Evolutionary conservation across 2,113 vertebrate genomes (phyloP), one percentile per base, ranked within the genome.

Genomic region (Hepsetus odoe): DNA sequence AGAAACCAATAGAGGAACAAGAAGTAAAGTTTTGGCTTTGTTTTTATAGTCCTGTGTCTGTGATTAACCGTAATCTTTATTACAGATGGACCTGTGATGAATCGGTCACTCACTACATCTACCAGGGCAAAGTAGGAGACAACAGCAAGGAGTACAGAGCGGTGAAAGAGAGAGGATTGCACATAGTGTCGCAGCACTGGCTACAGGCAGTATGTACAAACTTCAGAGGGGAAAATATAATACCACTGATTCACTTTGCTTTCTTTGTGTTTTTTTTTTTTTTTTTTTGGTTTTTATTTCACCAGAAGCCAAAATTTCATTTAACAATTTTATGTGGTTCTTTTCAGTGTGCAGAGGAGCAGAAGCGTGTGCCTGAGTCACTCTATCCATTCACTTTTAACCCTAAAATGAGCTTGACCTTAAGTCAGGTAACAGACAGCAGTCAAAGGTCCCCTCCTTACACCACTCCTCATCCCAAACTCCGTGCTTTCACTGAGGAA

Each of bases 341-440:
- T 83, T 30, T 90, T 9, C 86, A 99, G 98, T 96, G 97, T 88
- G 96, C 96, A 22, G 94, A 92, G 59, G 95, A 97, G 77, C 90
- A 90, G 85, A 96, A 85, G 66, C 89, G 78, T 4, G 94, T 99
- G 80, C 85, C 96, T 0, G 98, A 99, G 88, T 95, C 95, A 80
- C 93, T 98, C 4, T 99, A 96, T 82, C 97, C 97, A 62, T 96
- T 97, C 87, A 98, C 95, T 56, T 98, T 96, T 55, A 99, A 99
- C 88, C 98, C 98, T 76, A 98, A 99, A 91, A 98, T 98, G 97
- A 99, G 96, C 86, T 87, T 99, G 74, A 95, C 94, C 80, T 95
- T 99, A 82, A 98, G 96, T 74, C 91, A 96, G 49, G 87, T 94
- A 20, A 92, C 95, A 72, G 93, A 90, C 73, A 85, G 70, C 85